Conservation (phyloP, 2,888 invertebrate genomes). For the Choristoneura rosaceana region DNA sequence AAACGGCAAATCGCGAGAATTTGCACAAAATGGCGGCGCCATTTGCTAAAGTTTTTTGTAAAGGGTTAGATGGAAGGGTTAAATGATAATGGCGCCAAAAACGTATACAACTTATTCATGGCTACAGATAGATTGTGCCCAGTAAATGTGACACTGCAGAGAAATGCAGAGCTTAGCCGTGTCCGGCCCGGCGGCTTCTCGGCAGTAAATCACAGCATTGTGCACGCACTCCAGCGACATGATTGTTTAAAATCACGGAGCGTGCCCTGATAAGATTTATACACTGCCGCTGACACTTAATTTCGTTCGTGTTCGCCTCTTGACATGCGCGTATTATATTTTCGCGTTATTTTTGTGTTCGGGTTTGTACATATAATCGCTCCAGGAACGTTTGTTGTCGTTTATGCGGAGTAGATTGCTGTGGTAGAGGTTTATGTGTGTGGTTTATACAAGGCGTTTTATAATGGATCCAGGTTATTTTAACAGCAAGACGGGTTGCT, state of each 20-base stretch:
- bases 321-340: constrained; percentile 56
- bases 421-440: background rate
- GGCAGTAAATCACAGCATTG: constrained; percentile 35
- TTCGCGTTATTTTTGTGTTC: constrained; percentile 44
- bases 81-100: too few relatives aligned
- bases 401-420: background rate
- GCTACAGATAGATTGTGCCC: background rate
- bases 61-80: too few relatives aligned
- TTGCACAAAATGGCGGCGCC: too few relatives aligned
- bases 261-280: constrained; percentile 78
- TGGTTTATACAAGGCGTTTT: background rate
- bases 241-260: constrained; percentile 77
- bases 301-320: constrained; percentile 70
- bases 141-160: background rate
- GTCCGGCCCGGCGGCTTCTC: background rate
- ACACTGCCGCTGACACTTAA: constrained; percentile 78
- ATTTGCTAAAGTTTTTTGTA: too few relatives aligned
- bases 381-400: background rate
- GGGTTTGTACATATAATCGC: constrained; percentile 9
- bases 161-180: background rate
- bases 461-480: too few relatives aligned
- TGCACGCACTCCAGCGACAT: constrained; percentile 49
- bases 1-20: too few relatives aligned
- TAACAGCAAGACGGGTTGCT: too few relatives aligned
- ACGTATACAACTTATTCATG: too few relatives aligned